Evolutionary conservation across 2,888 invertebrate genomes (phyloP), one percentile per base, ranked within the genome.

Genomic region (Horisme vitalbata): DNA sequence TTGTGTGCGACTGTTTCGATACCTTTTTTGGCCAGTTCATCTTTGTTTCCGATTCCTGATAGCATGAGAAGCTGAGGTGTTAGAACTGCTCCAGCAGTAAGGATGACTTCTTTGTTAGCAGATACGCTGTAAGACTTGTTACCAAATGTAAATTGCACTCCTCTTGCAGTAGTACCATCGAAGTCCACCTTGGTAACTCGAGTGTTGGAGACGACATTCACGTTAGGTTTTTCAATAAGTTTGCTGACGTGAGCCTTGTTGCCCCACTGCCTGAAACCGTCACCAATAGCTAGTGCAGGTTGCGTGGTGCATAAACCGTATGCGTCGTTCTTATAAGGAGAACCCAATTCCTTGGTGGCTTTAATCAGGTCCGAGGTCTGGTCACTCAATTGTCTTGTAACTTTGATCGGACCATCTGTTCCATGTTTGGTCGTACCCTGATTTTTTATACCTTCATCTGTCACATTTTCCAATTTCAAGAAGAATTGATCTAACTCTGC

Each of bases 31-130:
- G 53, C 38, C 2, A 79, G 56, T 3, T 65, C 59, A 6, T 56
- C 34, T 4, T 46, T 44, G 2, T 71, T 68, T 2, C 78, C 79
- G 6, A 79, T 59, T 0, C 79, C 79, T 1, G 79, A 75, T 2
- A 68, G 46, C 71, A 71, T 68, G 2, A 79, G 49, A 0, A 79
- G 24, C 31, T 71, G 60, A 0, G 79, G 68, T 3, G 64, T 59
- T 13, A 60, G 64, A 4, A 79, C 45, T 0, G 72, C 65, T 7
- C 78, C 79, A 1, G 71, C 69, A 2, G 67, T 53, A 6, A 77
- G 9, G 11, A 78, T 59, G 0, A 79, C 66, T 41, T 75, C 71
- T 4, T 56, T 65, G 0, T 54, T 55, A 0, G 72, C 67, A 23
- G 52, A 53, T 0, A 71, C 18, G 0, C 44, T 51, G 4, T 64